Evolutionary conservation across 2,797 vertebrate species (phyloP).

Genomic region (Austrolebias charrua): DNA sequence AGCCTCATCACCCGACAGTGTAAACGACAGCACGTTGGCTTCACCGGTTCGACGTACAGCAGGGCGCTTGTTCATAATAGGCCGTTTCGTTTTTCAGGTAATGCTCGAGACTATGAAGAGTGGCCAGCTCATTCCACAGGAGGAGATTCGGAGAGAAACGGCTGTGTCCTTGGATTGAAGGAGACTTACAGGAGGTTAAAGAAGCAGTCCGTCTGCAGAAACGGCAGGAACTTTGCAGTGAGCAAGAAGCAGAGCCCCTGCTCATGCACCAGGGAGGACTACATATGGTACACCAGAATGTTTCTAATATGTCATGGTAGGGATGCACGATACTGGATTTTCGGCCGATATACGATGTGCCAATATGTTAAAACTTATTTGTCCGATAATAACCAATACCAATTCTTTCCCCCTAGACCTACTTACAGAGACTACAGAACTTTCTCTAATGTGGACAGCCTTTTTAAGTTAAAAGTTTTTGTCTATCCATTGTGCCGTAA

Average conservation of each 20-base stretch:
- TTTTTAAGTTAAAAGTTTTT: no score
- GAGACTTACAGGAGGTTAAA: conserved; percentile 80
- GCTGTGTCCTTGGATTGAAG: conserved; percentile 80
- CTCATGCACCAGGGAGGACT: conserved; percentile 78
- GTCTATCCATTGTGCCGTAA: no score
- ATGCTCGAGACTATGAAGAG: conserved; percentile 73
- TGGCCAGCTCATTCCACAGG: conserved; percentile 79
- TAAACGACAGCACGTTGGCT: conserved; percentile 39
- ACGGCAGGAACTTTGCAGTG: conserved; percentile 77
- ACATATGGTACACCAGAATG: conserved; percentile 70
- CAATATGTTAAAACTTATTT: no score
- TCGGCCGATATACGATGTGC: no score
- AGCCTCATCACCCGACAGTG: conserved; percentile 80
- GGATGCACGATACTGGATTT: no score
- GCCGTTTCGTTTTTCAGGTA: conserved; percentile 58
- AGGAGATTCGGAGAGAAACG: conserved; percentile 52
- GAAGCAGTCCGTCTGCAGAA: conserved; percentile 78
- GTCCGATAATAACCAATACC: no score
- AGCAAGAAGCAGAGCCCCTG: conserved; percentile 74
- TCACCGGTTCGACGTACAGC: not conserved
- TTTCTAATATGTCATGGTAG: not conserved
- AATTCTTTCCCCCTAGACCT: no score
- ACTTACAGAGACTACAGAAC: no score
- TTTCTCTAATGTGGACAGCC: no score
- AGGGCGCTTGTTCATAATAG: not conserved